Conservation (phyloP, 2,113 vertebrate genomes). For the Pholis gunnellus region DNA sequence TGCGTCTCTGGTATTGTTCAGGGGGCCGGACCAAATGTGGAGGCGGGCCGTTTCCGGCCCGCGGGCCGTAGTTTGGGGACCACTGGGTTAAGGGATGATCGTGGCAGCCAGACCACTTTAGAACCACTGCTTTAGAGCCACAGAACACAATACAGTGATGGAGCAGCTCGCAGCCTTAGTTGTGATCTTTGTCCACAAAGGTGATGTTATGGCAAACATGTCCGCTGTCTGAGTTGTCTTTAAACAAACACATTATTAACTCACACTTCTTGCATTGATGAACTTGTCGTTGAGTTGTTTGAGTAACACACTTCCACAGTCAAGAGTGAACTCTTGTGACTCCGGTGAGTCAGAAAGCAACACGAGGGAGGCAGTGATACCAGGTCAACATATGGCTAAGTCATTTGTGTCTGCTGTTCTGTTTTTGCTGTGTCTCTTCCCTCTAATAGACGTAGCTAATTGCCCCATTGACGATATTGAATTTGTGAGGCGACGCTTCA, state of each 20-base stretch:
- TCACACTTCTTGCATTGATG: neutral
- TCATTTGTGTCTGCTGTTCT: conserved; percentile 46
- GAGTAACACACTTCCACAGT: conserved; percentile 48
- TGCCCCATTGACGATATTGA: conserved; percentile 29
- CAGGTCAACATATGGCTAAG: conserved; percentile 48
- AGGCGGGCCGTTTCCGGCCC: too few species aligned
- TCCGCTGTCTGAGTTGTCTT: neutral
- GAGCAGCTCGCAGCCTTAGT: neutral
- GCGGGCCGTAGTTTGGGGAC: too few species aligned
- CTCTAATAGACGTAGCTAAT: conserved; percentile 39
- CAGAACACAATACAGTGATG: neutral
- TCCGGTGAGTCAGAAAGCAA: conserved; percentile 31
- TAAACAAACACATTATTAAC: neutral
- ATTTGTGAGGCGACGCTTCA: conserved; percentile 19
- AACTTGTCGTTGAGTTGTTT: neutral
- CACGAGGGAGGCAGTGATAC: conserved; percentile 27
- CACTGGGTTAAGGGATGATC: too few species aligned
- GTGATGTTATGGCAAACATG: neutral
- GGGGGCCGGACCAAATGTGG: too few species aligned
- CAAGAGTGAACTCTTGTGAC: conserved; percentile 29
- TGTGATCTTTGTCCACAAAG: neutral
- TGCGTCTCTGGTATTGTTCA: too few species aligned
- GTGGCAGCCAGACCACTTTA: too few species aligned
- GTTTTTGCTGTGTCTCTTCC: conserved; percentile 23
- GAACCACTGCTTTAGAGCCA: neutral